phyloP scores from a whole-genome alignment of 2,797 vertebrate species.

The Natrix natrix region DNA sequence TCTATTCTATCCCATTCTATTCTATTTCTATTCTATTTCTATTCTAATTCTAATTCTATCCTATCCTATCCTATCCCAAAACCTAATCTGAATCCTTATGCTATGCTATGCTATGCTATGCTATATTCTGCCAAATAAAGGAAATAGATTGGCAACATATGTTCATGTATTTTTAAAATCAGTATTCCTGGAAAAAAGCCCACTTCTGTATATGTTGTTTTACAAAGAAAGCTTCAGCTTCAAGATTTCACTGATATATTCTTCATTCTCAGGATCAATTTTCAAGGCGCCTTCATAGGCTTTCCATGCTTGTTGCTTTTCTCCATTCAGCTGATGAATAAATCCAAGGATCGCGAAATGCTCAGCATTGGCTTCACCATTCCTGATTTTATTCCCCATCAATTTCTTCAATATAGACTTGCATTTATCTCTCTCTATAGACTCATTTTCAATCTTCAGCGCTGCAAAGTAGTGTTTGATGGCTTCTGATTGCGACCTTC shows the following conservation, averaged over 20 bases:
- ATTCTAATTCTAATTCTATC: too few species aligned
- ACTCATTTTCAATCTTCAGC: constrained; percentile 56
- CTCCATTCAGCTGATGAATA: constrained; percentile 56
- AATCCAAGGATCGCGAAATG: constrained; percentile 70
- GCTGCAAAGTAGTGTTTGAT: constrained; percentile 66
- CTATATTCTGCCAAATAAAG: not conserved
- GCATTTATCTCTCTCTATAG: not conserved
- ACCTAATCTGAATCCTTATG: too few species aligned
- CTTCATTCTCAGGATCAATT: constrained; percentile 55
- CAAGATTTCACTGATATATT: constrained; percentile 59
- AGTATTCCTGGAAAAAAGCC: not conserved
- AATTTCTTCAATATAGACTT: constrained; percentile 41
- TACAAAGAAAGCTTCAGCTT: constrained; percentile 58
- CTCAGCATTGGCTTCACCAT: constrained; percentile 46
- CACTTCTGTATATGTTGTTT: not conserved
- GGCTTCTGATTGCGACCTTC: constrained; percentile 64
- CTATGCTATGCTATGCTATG: too few species aligned
- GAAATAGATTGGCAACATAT: not conserved
- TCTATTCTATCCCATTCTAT: too few species aligned
- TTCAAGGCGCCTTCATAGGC: constrained; percentile 71
- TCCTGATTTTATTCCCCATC: constrained; percentile 47
- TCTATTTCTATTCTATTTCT: too few species aligned
- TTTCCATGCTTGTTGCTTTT: constrained; percentile 66
- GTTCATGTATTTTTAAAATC: not conserved
- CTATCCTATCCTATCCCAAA: too few species aligned